Evolutionary conservation across 2,113 vertebrate species (phyloP).

Genomic region (Ahaetulla prasina): DNA sequence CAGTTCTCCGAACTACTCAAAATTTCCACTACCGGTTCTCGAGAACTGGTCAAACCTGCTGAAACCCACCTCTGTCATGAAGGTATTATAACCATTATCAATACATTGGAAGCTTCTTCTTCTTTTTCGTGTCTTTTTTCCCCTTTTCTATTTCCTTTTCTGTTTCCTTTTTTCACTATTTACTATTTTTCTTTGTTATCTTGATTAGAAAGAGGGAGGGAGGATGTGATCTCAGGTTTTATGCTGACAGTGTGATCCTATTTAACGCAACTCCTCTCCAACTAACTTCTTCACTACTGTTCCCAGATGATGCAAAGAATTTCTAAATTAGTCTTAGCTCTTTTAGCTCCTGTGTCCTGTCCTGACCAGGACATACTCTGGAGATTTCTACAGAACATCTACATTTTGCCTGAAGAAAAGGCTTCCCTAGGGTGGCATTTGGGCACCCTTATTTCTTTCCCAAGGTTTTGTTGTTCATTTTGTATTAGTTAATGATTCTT

Average conservation of each 20-base stretch:
- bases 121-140: neutral
- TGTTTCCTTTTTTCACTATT: neutral
- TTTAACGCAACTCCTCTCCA: neutral
- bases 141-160: neutral
- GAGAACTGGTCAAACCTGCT: too few species aligned
- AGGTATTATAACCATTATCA: neutral
- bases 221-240: neutral
- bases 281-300: slow-evolving; percentile 36
- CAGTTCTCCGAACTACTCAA: too few species aligned
- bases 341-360: slow-evolving; percentile 27
- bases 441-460: neutral
- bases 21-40: too few species aligned
- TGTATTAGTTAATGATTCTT: slow-evolving; percentile 13
- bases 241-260: neutral
- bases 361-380: slow-evolving; percentile 6
- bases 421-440: neutral
- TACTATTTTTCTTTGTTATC: neutral
- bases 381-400: neutral
- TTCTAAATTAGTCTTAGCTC: slow-evolving; percentile 32
- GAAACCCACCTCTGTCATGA: too few species aligned
- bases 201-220: neutral
- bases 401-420: slow-evolving; percentile 31
- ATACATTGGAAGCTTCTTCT: neutral
- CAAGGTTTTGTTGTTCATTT: slow-evolving; percentile 27
- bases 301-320: slow-evolving; percentile 17